Conservation (phyloP, 2,113 vertebrate species). For the Salvelinus alpinus region DNA sequence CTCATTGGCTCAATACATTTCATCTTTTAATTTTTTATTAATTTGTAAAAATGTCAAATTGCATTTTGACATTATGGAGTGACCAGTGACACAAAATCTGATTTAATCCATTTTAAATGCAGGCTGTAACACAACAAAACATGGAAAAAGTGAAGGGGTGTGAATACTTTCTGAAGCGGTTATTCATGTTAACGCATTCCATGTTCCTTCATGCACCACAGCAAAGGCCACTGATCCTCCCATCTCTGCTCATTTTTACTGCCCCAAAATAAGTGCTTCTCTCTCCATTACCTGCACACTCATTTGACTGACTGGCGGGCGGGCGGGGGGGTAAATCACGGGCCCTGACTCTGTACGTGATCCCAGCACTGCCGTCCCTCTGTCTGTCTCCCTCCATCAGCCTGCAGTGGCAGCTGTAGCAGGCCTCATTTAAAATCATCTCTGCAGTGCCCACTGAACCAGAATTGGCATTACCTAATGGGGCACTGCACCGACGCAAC, state of each 20-base stretch:
- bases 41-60: too few relatives aligned
- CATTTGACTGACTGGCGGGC: conserved; percentile 53
- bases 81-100: too few relatives aligned
- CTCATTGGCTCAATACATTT: too few relatives aligned
- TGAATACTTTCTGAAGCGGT: background rate
- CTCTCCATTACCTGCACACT: conserved; percentile 68
- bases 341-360: background rate
- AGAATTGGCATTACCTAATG: conserved; percentile 67
- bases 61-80: too few relatives aligned
- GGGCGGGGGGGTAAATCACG: conserved; percentile 57
- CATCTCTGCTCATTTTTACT: conserved; percentile 46
- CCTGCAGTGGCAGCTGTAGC: conserved; percentile 50
- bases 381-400: conserved; percentile 49
- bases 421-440: conserved; percentile 53
- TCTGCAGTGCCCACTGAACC: conserved; percentile 60
- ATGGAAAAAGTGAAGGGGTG: too few relatives aligned
- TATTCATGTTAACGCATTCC: conserved; percentile 50
- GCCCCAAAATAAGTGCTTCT: conserved; percentile 57
- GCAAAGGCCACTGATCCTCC: conserved; percentile 67
- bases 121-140: too few relatives aligned
- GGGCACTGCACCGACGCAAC: conserved; percentile 50
- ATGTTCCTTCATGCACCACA: conserved; percentile 59
- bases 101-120: too few relatives aligned
- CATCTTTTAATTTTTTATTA: too few relatives aligned
- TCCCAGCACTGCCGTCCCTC: too few relatives aligned